Conservation (phyloP, 1,140 invertebrate species). For the Pseudomyrmex cubaensis region DNA sequence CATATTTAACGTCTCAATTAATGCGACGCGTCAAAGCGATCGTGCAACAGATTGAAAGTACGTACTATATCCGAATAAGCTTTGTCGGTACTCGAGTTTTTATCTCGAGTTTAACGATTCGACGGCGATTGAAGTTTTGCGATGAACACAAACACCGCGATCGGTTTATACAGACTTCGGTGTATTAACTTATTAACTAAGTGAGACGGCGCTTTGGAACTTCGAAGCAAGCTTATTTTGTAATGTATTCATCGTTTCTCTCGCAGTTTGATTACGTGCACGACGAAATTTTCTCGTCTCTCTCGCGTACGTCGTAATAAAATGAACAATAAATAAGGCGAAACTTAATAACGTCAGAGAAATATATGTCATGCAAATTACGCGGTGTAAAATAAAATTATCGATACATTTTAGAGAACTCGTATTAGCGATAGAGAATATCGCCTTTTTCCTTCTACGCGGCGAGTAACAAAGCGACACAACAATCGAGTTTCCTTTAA, state of each 20-base stretch:
- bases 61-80: background rate
- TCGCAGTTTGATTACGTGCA: background rate
- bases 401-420: slow-evolving; percentile 6
- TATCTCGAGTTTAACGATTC: slow-evolving; percentile 46
- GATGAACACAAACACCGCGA: slow-evolving; percentile 24
- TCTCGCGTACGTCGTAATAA: background rate
- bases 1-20: slow-evolving; percentile 28
- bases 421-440: background rate
- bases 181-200: slow-evolving; percentile 44
- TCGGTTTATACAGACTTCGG: slow-evolving; percentile 21
- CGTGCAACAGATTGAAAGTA: slow-evolving; percentile 6
- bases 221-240: slow-evolving; percentile 14
- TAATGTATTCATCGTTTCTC: background rate
- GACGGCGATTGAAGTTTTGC: slow-evolving; percentile 22
- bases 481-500: slow-evolving; percentile 63
- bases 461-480: slow-evolving; percentile 1
- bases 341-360: background rate
- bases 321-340: background rate
- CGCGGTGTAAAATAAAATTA: background rate
- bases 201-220: slow-evolving; percentile 11
- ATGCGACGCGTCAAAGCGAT: slow-evolving; percentile 2
- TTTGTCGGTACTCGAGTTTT: slow-evolving; percentile 3
- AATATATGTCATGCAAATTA: too few relatives aligned
- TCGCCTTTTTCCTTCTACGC: background rate
- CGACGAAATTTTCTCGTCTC: background rate